Conservation (phyloP, 2,113 vertebrate species). For the Mus spicilegus region DNA sequence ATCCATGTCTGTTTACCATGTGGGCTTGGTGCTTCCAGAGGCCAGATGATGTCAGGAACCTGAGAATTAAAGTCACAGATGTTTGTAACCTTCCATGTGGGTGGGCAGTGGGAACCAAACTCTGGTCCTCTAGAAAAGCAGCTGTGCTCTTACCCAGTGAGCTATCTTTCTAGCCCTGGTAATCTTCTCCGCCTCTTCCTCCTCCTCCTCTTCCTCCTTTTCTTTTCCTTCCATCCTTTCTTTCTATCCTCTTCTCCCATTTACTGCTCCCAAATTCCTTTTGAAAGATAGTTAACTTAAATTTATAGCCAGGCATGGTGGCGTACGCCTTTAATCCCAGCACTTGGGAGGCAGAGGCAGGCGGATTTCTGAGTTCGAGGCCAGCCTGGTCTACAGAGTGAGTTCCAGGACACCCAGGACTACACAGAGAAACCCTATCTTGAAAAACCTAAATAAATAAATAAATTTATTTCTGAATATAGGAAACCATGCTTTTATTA, state of each 20-base stretch:
- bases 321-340: no score
- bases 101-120: background rate
- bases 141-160: background rate
- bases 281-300: background rate
- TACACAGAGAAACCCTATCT: no score
- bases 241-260: background rate
- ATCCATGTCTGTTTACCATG: no score
- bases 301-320: no score
- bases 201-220: background rate
- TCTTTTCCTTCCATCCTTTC: background rate
- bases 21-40: background rate
- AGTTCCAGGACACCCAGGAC: no score
- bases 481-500: background rate
- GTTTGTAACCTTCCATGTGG: background rate
- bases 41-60: background rate
- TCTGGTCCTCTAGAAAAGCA: background rate
- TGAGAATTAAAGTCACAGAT: background rate
- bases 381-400: no score
- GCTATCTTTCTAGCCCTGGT: background rate
- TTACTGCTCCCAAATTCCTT: background rate
- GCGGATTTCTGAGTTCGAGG: no score
- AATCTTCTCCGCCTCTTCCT: background rate
- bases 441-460: no score
- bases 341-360: no score
- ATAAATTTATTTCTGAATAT: background rate